Evolutionary conservation across 23 tunicate species (phyloP).

Genomic region (Phallusia fumigata): DNA sequence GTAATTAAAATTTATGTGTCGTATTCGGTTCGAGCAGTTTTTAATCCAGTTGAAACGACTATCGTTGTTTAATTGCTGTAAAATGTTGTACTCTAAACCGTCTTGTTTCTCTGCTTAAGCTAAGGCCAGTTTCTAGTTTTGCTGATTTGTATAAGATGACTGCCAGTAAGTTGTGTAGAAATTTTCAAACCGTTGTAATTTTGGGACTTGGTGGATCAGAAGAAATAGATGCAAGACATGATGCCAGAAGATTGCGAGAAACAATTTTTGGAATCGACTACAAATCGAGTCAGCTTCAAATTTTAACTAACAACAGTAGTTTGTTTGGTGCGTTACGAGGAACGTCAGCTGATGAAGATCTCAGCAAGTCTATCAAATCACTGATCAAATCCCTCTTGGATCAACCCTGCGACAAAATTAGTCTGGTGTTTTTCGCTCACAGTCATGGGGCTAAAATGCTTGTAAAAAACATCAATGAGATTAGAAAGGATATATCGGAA

Average conservation of each 20-base stretch:
- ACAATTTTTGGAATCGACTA: neutral
- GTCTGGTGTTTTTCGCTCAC: neutral
- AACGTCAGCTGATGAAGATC: neutral
- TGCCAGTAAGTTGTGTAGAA: neutral
- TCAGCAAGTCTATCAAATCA: neutral
- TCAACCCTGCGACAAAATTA: neutral
- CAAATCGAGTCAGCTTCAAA: neutral
- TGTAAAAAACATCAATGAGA: neutral
- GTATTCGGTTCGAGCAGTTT: too few relatives aligned
- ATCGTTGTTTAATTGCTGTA: too few relatives aligned
- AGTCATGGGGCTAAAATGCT: constrained; percentile 8
- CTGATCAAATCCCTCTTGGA: neutral
- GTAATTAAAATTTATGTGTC: too few relatives aligned
- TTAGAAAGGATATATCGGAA: neutral
- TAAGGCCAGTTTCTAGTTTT: too few relatives aligned
- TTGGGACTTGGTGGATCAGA: neutral
- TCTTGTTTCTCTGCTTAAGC: too few relatives aligned
- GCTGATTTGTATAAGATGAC: neutral
- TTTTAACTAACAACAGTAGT: neutral
- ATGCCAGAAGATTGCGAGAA: neutral
- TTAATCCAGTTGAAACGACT: too few relatives aligned
- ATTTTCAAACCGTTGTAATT: neutral
- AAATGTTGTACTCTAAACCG: too few relatives aligned
- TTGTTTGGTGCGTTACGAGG: neutral
- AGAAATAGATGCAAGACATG: neutral